These are phyloP conservation scores for Athene noctua DNA, from an alignment of 2,113 vertebrate species.

Conservation along the genomic window DNA sequence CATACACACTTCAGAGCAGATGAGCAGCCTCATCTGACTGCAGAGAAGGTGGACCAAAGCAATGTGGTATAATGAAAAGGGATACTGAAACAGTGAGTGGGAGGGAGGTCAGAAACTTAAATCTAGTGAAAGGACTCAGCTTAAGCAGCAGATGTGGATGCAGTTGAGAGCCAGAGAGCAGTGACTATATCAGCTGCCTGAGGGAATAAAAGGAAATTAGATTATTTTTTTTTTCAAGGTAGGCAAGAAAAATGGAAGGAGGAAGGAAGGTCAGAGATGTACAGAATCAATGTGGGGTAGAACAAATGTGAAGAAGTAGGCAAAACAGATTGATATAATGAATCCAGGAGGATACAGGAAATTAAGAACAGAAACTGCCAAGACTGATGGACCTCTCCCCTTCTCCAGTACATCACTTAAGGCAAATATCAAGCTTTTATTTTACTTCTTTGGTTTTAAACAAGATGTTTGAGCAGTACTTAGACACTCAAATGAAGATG, in stretches of 20 bases:
- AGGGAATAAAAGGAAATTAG: not conserved
- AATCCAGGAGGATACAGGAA: not conserved
- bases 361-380: not conserved
- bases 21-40: not conserved
- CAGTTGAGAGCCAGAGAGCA: not conserved
- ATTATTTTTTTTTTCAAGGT: not conserved
- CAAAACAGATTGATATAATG: not conserved
- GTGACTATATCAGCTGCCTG: not conserved
- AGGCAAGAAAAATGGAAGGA: not conserved
- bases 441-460: not conserved
- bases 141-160: not conserved
- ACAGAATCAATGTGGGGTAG: not conserved
- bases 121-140: not conserved
- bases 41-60: not conserved
- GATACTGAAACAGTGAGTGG: not conserved
- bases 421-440: not conserved
- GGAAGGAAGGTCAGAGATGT: not conserved
- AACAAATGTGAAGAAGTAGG: not conserved
- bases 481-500: not conserved
- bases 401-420: not conserved
- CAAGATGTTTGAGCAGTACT: not conserved
- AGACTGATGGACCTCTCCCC: not conserved
- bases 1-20: rapidly evolving
- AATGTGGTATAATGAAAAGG: not conserved
- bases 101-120: not conserved